These are phyloP conservation scores for Cyprinodon tularosa DNA, from an alignment of 2,113 vertebrate species.

Conservation along the genomic window DNA sequence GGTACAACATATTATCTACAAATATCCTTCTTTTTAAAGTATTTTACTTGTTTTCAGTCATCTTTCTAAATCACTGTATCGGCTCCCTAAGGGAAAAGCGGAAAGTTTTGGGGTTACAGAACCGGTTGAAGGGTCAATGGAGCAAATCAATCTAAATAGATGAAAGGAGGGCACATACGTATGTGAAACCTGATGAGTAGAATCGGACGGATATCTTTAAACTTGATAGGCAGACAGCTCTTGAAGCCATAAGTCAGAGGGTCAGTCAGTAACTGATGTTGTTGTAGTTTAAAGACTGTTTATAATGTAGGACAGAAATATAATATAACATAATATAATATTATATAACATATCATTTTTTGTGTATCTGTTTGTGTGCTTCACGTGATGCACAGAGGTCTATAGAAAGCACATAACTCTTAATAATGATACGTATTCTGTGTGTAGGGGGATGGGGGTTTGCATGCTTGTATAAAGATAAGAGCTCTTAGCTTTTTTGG, in stretches of 20 bases:
- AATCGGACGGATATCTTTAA: conserved; percentile 39
- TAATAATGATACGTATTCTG: not conserved
- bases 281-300: conserved; percentile 13
- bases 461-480: conserved; percentile 47
- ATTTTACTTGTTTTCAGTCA: conserved; percentile 35
- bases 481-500: conserved; percentile 45
- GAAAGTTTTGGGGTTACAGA: conserved; percentile 9
- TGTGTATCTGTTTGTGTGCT: not conserved
- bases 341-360: not conserved
- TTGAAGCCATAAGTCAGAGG: conserved; percentile 25
- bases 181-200: conserved; percentile 41
- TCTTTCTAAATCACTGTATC: conserved; percentile 60
- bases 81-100: conserved; percentile 26
- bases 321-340: conserved; percentile 1
- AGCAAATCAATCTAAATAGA: conserved; percentile 37
- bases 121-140: conserved; percentile 11
- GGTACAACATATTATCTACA: not conserved
- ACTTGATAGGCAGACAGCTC: conserved; percentile 29
- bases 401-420: not conserved
- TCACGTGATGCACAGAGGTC: not conserved
- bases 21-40: not conserved
- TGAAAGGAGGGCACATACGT: conserved; percentile 13
- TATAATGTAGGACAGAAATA: not conserved
- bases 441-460: conserved; percentile 11
- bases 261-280: conserved; percentile 1